Evolutionary conservation across 2,888 invertebrate species (phyloP).

Genomic region (Chironomus riparius): DNA sequence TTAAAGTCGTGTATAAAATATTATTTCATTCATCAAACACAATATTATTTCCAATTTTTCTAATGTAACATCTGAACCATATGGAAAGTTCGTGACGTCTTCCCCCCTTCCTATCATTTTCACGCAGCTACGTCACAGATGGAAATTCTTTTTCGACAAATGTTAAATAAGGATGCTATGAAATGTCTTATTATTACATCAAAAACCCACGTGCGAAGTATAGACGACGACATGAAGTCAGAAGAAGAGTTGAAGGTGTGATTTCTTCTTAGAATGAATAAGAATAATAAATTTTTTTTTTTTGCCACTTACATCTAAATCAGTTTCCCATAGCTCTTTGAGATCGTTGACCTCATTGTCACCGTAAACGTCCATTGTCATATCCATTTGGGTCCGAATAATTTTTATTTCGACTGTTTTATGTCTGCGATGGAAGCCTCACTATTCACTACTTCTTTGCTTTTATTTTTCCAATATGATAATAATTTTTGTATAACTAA

Average conservation of each 20-base stretch:
- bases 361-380: slow-evolving; percentile 25
- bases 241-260: no score
- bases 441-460: background rate
- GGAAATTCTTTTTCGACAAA: background rate
- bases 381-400: slow-evolving; percentile 10
- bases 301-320: slow-evolving; percentile 18
- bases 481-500: background rate
- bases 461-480: background rate
- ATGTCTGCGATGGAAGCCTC: slow-evolving; percentile 8
- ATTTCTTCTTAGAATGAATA: no score
- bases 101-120: background rate
- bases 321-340: slow-evolving; percentile 24
- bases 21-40: background rate
- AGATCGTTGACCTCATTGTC: slow-evolving; percentile 27
- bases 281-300: no score
- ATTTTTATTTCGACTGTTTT: background rate
- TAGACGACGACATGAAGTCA: no score
- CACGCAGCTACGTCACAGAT: background rate
- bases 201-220: no score
- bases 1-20: background rate
- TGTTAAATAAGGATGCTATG: background rate
- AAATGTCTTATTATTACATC: background rate
- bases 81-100: slow-evolving; percentile 10
- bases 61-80: background rate
- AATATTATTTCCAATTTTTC: slow-evolving; percentile 5